Percentiles rank a stretch among this genome's conserved stretches.
These are phyloP conservation scores for Eucriotettix oculatus DNA, from an alignment of 2,888 invertebrate species.

Conservation along the genomic window DNA sequence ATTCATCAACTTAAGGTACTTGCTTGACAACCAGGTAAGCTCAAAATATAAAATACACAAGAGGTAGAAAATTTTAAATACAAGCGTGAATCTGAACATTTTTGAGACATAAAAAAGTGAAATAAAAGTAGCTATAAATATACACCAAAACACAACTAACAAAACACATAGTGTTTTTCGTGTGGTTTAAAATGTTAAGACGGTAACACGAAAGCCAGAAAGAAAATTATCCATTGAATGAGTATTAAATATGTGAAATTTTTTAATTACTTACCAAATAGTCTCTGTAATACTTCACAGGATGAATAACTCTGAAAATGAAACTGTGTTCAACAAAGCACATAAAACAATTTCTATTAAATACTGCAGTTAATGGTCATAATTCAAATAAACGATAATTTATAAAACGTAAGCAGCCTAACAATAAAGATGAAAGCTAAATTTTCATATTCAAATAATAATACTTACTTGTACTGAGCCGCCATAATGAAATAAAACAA, in stretches of 20 bases:
- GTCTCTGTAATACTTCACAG: slow-evolving; percentile 57
- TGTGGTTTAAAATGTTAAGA: too few species aligned
- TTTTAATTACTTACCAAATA: slow-evolving; percentile 32
- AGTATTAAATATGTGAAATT: background rate
- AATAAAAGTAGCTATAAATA: too few species aligned
- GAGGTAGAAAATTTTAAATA: too few species aligned
- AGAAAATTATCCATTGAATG: background rate
- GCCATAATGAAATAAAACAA: slow-evolving; percentile 17
- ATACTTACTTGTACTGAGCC: slow-evolving; percentile 23
- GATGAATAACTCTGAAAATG: slow-evolving; percentile 49
- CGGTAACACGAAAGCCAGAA: too few species aligned
- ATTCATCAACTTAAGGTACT: too few species aligned
- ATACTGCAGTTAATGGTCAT: background rate
- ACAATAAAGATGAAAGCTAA: too few species aligned
- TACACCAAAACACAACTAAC: too few species aligned
- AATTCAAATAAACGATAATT: background rate
- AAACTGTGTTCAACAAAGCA: background rate
- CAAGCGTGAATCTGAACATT: too few species aligned
- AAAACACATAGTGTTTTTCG: too few species aligned
- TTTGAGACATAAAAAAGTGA: too few species aligned
- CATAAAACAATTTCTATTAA: background rate
- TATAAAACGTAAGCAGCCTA: background rate
- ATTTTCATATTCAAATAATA: background rate
- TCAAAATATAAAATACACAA: too few species aligned
- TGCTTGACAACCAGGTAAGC: too few species aligned